Conservation (phyloP, 37 sponge, comb jelly and placozoan genomes). For the Haliclona indistincta region DNA sequence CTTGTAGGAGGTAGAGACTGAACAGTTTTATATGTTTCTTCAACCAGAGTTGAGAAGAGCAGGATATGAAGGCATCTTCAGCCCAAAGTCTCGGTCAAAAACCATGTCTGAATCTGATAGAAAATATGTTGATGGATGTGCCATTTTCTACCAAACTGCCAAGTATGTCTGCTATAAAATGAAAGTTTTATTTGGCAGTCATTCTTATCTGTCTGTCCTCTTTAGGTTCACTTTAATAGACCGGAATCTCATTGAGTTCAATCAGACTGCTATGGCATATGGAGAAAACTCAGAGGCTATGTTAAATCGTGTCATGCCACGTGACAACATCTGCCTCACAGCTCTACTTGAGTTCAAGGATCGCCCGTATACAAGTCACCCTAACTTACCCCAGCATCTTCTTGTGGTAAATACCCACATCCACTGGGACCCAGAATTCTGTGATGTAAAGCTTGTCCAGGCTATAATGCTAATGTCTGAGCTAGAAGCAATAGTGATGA, state of each 20-base stretch:
- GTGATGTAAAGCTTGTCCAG: slow-evolving; percentile 96
- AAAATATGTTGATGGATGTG: slow-evolving; percentile 95
- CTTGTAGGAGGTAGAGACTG: slow-evolving; percentile 93
- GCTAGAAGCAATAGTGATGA: slow-evolving; percentile 53
- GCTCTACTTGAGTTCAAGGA: slow-evolving; percentile 75
- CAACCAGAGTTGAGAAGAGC: slow-evolving; percentile 68
- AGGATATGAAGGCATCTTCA: slow-evolving; percentile 94
- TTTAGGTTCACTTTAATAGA: slow-evolving; percentile 82
- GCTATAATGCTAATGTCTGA: slow-evolving; percentile 80
- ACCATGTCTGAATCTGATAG: slow-evolving; percentile 92
- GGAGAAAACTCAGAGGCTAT: slow-evolving; percentile 82
- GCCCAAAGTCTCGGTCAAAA: slow-evolving; percentile 90
- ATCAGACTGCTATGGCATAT: slow-evolving; percentile 89
- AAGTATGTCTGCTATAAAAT: slow-evolving; percentile 64
- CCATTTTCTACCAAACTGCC: slow-evolving; percentile 88
- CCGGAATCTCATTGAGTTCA: slow-evolving; percentile 88
- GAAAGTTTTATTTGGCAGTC: not conserved
- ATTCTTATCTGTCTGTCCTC: not conserved
- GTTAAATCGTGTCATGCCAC: slow-evolving; percentile 93
- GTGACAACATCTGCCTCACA: slow-evolving; percentile 92
- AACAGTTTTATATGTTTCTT: slow-evolving; percentile 92
- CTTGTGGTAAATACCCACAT: slow-evolving; percentile 95
- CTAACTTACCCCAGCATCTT: slow-evolving; percentile 46
- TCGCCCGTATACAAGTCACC: not conserved
- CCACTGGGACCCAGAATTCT: slow-evolving; percentile 97